A percentile compares a stretch with the other conserved stretches of the same genome.
Conservation (phyloP, 2,888 invertebrate genomes). For the Gordius sp. region DNA sequence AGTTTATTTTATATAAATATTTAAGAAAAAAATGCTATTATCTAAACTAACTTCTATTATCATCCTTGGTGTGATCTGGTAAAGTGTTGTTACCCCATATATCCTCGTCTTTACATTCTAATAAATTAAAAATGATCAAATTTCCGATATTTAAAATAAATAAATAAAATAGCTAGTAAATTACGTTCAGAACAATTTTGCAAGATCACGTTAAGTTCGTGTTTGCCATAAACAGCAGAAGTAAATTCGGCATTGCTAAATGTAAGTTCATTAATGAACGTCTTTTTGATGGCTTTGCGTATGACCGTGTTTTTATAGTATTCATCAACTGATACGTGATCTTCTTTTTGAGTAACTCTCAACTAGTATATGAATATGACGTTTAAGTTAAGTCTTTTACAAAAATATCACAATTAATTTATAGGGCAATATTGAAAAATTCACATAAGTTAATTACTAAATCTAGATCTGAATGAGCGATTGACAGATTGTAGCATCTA, state of each 20-base stretch:
- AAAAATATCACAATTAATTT: no score
- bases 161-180: not conserved
- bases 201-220: not conserved
- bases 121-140: not conserved
- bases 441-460: no score
- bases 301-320: not conserved
- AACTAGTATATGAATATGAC: not conserved
- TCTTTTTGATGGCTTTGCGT: slow-evolving; percentile 1
- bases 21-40: not conserved
- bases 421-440: no score
- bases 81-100: not conserved
- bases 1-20: no score
- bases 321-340: not conserved
- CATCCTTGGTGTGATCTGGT: not conserved
- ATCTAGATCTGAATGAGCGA: not conserved
- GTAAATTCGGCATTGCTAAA: not conserved
- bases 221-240: not conserved
- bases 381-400: not conserved
- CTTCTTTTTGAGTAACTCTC: slow-evolving; percentile 5
- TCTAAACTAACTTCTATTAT: slow-evolving; percentile 3
- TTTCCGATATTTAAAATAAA: not conserved
- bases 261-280: not conserved
- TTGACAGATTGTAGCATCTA: slow-evolving; percentile 5
- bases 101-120: slow-evolving; percentile 7
- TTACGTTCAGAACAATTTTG: slow-evolving; percentile 14